Base-by-base conservation (phyloP, 2,888 invertebrate genomes). In the Drosophila bunnanda region DNA sequence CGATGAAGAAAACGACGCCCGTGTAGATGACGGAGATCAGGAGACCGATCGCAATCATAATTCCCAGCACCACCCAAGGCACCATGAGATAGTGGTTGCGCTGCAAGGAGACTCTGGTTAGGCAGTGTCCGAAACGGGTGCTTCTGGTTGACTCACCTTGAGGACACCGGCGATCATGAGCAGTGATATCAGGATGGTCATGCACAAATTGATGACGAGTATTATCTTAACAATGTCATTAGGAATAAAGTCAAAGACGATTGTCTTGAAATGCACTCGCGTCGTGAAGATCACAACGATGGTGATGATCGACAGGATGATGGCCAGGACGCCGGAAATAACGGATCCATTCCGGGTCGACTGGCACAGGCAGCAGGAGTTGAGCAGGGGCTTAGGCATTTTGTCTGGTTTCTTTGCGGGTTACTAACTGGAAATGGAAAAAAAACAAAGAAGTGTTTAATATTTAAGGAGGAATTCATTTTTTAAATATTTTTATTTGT, bases 11-110 rank as follows among this genome's bases (percentile, higher is more conserved):
- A 52, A 95, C 95, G 79, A 96, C 95, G 44, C 95, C 94, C 20
- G 96, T 97, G 91, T 96, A 96, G 62, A 97, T 94, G 39, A 97
- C 94, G 69, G 96, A 97, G 79, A 97, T 95, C 48, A 96, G 93
- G 62, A 97, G 92, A 2, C 96, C 96, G 76, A 97, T 94, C 10
- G 95, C 95, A 55, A 97, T 93, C 93, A 97, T 95, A 65, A 97
- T 94, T 6, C 96, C 97, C 56, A 97, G 93, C 53, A 96, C 94
- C 39, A 97, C 96, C 96, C 96, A 97, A 8, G 97, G 97, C 59
- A 97, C 93, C 96, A 97, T 96, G 88, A 96, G 92, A 93, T 95
- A 96, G 86, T 96, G 95, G 88, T 96, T 96, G 87, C 95, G 94
- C 97, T 97, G 48, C 25, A 62, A 56, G 93, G 93, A 92, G 43